Conservation (phyloP, 35 echinoderm and acorn worm species). For the Heliocidaris erythrogramma region DNA sequence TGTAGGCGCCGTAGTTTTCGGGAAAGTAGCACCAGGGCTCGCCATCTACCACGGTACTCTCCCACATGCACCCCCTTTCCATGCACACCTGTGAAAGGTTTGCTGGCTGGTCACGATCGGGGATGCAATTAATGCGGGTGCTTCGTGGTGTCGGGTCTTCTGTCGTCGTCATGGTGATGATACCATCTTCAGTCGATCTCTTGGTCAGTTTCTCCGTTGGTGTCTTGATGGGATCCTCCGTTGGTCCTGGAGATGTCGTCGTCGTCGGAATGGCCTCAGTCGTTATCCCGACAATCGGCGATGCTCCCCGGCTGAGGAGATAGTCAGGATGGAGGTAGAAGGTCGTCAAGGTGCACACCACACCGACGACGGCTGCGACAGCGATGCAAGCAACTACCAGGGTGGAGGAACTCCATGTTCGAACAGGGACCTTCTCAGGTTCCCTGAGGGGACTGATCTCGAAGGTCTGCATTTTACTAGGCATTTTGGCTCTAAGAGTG, state of each 20-base stretch:
- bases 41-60: not conserved
- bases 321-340: conserved; percentile 72
- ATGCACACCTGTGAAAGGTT: conserved; percentile 48
- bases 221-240: too few species aligned
- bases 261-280: not conserved
- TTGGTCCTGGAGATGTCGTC: not conserved
- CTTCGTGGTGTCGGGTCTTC: not conserved
- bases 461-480: not conserved
- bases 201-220: too few species aligned
- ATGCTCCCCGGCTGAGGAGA: not conserved
- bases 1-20: conserved; percentile 63
- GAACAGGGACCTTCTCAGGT: not conserved
- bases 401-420: not conserved
- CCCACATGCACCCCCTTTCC: conserved; percentile 65
- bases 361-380: conserved; percentile 45
- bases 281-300: not conserved
- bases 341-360: conserved; percentile 39
- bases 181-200: not conserved
- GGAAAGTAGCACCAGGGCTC: conserved; percentile 79
- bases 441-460: not conserved
- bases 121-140: conserved; percentile 64
- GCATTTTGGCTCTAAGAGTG: not conserved
- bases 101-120: conserved; percentile 40
- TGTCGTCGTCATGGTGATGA: not conserved
- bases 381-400: not conserved